Evolutionary conservation across 1,140 invertebrate genomes (phyloP), one percentile per base, ranked within the genome.

Genomic region (Onthophagus taurus): DNA sequence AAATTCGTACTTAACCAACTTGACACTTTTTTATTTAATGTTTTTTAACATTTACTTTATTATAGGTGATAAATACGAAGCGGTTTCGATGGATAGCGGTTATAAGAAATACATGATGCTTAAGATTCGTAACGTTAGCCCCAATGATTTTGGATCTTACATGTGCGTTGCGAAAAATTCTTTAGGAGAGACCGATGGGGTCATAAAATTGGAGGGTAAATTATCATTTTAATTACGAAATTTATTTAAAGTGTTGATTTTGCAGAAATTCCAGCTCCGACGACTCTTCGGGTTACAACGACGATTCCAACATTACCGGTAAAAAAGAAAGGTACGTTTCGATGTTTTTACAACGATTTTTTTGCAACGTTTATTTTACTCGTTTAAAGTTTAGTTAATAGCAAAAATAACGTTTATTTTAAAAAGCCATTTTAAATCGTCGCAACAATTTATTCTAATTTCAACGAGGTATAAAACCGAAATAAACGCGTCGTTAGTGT

Each of bases 151-250:
- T 63, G 87, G 85, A 31, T 85, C 83, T 6, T 91, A 90, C 70
- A 82, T 84, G 61, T 97, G 93, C 62, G 85, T 95, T 18, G 91
- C 91, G 6, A 92, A 92, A 65, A 97, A 96, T 69, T 88, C 85
- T 12, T 72, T 96, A 6, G 92, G 92, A 24, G 85, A 86, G 59
- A 94, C 91, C 8, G 88, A 92, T 63, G 89, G 90, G 12, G 77
- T 85, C 31, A 94, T 97, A 61, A 83, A 89, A 67, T 70, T 97
- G 33, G 89, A 94, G 60, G 89, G 93, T 96, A 59, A 78, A 72
- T 36, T n/a, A 37, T 31, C 35, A 9, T 33, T 43, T 13, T 2
- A n/a, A 11, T 3, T 31, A 3, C 23, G 23, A 7, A 6, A 26
- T 7, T 26, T 26, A 26, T 26, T 26, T 26, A 26, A 26, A 6